These are phyloP conservation scores for Xenopus tropicalis DNA, from an alignment of 2,113 vertebrate species.

Conservation along the genomic window UCB_Xtro_10.0 CM004446.2:145085501-145086000, in stretches of 20 bases:
- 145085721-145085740: background rate
- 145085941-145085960: conserved; percentile 48
- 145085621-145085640: no score
- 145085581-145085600: no score
- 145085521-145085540: no score
- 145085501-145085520: no score
- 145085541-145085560: no score
- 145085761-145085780: background rate
- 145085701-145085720: background rate
- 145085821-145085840: conserved; percentile 22
- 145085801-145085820: background rate
- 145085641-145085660: no score
- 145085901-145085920: background rate
- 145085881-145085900: background rate
- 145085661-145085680: no score
- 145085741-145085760: background rate
- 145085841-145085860: conserved; percentile 1
- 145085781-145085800: background rate
- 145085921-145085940: conserved; percentile 30
- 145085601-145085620: no score
- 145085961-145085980: conserved; percentile 45
- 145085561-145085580: no score
- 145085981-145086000: conserved; percentile 1
- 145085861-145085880: conserved; percentile 16
- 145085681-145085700: background rate